Base-by-base conservation (phyloP, 2,888 invertebrate species). In the Itoplectis maculator region DNA sequence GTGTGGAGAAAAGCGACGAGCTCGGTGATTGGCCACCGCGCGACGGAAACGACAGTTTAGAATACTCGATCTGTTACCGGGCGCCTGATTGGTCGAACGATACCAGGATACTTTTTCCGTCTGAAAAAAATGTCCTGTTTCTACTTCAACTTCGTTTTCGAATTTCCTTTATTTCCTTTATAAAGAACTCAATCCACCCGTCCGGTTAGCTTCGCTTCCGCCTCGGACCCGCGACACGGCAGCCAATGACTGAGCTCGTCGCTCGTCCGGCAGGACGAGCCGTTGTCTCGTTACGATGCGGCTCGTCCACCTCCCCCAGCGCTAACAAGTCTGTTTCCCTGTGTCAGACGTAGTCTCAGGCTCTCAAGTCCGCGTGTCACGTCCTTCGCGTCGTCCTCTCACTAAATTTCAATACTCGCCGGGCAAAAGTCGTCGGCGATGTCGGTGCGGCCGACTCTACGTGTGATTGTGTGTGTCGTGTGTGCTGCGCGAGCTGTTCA, bases 211-310 rank as follows among this genome's bases (percentile, higher is more conserved):
- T 29, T 5, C 29, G 5, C 29, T 29, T 29, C 29, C 29, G 29
- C 29, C 29, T 29, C 3, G 5, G 29, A 29, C 29, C 5, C 29
- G 5, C 29, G 29, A 29, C 29, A 13, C 56, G 9, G 37, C 37
- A 37, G 66, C 66, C 75, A 75, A 66, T 54, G 7, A 66, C 75
- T 75, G 74, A 18, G 7, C 5, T 15, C 6, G 0, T 45, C n/a
- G 37, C 18, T 9, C 79, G 84, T 74, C 84, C 82, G 79, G 84
- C 84, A 81, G 83, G 74, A 82, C 82, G 85, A 87, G 85, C n/a
- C 87, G 87, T 89, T 88, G 88, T 86, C 87, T 89, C 88, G 88
- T 90, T 90, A 54, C 42, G 35, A 88, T 87, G 88, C 88, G 88
- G 13, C 51, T 59, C 20, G n/a, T n/a, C n/a, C n/a, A n/a, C 63